phyloP scores from a whole-genome alignment of 1,140 invertebrate species.

The Ptiloglossa arizonensis region DNA sequence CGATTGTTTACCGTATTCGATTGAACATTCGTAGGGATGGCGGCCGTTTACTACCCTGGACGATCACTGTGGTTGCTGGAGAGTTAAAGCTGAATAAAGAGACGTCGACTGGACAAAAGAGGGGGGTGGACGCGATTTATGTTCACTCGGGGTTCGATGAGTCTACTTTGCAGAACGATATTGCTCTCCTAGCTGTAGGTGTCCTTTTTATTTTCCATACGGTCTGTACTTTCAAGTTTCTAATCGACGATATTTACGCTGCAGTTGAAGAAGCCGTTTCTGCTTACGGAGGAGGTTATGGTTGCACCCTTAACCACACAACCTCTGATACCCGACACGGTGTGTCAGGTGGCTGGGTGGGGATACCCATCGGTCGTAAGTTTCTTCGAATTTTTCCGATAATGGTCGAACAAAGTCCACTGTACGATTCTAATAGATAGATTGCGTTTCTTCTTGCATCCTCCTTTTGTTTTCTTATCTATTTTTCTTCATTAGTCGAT shows the following conservation, averaged over 20 bases:
- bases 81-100: slow-evolving; percentile 45
- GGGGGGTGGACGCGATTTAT: slow-evolving; percentile 44
- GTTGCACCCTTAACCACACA: slow-evolving; percentile 6
- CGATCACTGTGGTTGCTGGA: slow-evolving; percentile 67
- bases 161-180: slow-evolving; percentile 63
- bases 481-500: no score
- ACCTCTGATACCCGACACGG: slow-evolving; percentile 43
- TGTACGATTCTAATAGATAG: no score
- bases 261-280: slow-evolving; percentile 54
- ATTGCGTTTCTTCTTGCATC: no score
- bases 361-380: slow-evolving; percentile 71
- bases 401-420: no score
- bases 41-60: slow-evolving; percentile 44
- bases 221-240: no score
- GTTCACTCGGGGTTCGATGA: slow-evolving; percentile 60
- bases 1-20: neutral
- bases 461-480: no score
- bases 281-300: slow-evolving; percentile 30
- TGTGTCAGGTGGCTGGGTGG: slow-evolving; percentile 79
- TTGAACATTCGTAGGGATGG: neutral
- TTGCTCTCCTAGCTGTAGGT: slow-evolving; percentile 70
- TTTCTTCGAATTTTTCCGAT: neutral
- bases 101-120: slow-evolving; percentile 46
- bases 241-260: neutral
- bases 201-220: neutral